phyloP scores from a whole-genome alignment of 2,113 vertebrate species.

The Oophaga pumilio region DNA sequence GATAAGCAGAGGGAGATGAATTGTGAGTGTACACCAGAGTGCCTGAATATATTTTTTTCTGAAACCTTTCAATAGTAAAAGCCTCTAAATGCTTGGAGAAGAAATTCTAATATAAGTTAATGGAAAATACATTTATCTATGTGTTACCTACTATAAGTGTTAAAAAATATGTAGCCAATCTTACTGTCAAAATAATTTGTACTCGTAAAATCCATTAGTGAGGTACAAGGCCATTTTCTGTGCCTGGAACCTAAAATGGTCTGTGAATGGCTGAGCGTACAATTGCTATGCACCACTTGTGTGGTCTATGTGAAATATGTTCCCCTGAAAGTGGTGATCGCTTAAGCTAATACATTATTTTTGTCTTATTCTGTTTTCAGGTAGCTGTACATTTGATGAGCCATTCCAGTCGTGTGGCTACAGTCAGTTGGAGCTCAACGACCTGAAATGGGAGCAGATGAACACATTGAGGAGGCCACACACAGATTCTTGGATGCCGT shows the following conservation, averaged over 20 bases:
- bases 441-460: slow-evolving; percentile 93
- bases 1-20: no score
- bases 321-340: not conserved
- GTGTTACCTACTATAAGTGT: not conserved
- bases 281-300: not conserved
- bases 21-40: no score
- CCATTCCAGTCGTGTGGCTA: slow-evolving; percentile 88
- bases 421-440: slow-evolving; percentile 87
- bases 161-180: not conserved
- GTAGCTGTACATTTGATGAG: slow-evolving; percentile 92
- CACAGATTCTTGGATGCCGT: slow-evolving; percentile 88
- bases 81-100: not conserved
- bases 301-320: not conserved
- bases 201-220: not conserved
- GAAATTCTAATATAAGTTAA: not conserved
- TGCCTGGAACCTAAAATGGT: not conserved
- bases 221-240: not conserved
- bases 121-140: not conserved
- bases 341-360: slow-evolving; percentile 56
- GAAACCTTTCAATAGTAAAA: not conserved
- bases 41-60: not conserved
- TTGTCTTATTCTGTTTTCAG: slow-evolving; percentile 71
- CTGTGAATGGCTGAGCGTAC: not conserved
- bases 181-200: not conserved
- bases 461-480: slow-evolving; percentile 79